Percentiles rank a stretch among this genome's conserved stretches.
These are phyloP conservation scores for Phaonia tiefii DNA, from an alignment of 2,888 invertebrate species.

Conservation along the genomic window DNA sequence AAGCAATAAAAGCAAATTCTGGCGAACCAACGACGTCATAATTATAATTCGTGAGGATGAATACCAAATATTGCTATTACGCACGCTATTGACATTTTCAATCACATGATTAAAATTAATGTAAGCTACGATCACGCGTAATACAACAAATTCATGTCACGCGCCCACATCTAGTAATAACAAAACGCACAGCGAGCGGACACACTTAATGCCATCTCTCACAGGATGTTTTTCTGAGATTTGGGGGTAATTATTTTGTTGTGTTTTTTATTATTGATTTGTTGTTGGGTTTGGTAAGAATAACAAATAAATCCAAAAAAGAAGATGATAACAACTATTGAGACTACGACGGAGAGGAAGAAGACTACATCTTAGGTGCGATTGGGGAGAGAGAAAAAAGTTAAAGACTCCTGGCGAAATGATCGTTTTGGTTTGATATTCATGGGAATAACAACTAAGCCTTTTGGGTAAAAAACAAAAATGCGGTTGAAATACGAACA, in stretches of 20 bases:
- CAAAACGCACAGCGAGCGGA: no score
- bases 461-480: constrained; percentile 46
- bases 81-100: no score
- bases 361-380: neutral
- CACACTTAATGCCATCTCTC: no score
- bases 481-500: constrained; percentile 9
- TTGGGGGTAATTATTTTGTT: constrained; percentile 25
- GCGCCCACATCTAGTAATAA: no score
- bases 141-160: no score
- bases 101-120: no score
- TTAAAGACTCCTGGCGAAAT: constrained; percentile 55
- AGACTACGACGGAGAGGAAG: constrained; percentile 4
- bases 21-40: no score
- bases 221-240: constrained; percentile 57
- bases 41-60: no score
- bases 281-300: constrained; percentile 21
- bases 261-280: constrained; percentile 8
- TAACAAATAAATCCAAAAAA: constrained; percentile 21
- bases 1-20: no score
- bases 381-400: constrained; percentile 22
- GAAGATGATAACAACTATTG: constrained; percentile 4
- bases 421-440: constrained; percentile 61
- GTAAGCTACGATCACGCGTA: no score
- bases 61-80: no score
- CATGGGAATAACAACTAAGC: constrained; percentile 54